Percentiles rank a stretch among this genome's conserved stretches.
phyloP scores from a whole-genome alignment of 1,140 invertebrate genomes.

The Leptopilina boulardi region DNA sequence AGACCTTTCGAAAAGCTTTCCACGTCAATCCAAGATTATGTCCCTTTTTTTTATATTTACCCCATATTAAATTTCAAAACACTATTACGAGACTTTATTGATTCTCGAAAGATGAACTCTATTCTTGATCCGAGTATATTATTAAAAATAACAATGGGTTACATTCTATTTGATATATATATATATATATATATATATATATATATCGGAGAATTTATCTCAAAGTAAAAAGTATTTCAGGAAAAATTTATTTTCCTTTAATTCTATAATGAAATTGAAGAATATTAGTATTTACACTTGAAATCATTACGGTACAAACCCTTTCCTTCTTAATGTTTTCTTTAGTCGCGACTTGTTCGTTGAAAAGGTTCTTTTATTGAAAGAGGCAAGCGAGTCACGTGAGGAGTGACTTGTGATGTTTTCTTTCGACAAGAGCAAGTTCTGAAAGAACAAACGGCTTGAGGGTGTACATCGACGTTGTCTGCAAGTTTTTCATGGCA shows the following conservation, averaged over 20 bases:
- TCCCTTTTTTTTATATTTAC: not conserved
- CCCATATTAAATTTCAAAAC: not conserved
- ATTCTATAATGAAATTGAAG: conserved; percentile 1
- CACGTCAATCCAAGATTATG: not conserved
- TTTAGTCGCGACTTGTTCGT: not conserved
- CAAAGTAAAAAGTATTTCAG: no score
- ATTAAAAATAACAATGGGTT: no score
- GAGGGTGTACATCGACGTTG: conserved; percentile 11
- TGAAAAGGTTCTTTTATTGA: conserved; percentile 4
- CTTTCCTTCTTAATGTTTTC: not conserved
- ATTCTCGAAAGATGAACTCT: not conserved
- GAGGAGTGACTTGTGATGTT: conserved; percentile 8
- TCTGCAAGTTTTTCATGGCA: not conserved
- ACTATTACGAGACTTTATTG: not conserved
- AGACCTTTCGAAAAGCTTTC: conserved; percentile 11
- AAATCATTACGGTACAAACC: not conserved
- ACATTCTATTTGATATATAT: no score
- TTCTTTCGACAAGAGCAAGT: conserved; percentile 1
- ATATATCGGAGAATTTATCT: no score
- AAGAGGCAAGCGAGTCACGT: conserved; percentile 25
- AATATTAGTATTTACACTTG: not conserved
- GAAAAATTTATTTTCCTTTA: not conserved
- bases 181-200: no score
- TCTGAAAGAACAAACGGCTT: conserved; percentile 26
- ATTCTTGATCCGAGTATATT: no score